Percentiles rank a stretch among this genome's conserved stretches.
These are phyloP conservation scores for Callosobruchus maculatus DNA, from an alignment of 2,888 invertebrate genomes.

Conservation along the genomic window DNA sequence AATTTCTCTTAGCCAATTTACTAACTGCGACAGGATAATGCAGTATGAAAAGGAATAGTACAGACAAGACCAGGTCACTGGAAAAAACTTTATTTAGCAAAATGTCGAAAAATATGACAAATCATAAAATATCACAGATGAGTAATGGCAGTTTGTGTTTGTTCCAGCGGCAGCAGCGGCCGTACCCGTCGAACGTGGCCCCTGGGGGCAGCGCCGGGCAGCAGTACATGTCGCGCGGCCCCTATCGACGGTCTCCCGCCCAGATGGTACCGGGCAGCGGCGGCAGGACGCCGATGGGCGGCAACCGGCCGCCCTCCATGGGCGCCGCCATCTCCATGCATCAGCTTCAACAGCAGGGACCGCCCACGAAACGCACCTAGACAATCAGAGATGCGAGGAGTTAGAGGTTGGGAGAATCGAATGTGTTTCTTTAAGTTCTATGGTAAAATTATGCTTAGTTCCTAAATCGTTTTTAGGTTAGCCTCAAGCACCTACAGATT, in stretches of 20 bases:
- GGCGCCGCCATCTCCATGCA: constrained; percentile 24
- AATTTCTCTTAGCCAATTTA: too few species aligned
- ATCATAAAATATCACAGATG: constrained; percentile 5
- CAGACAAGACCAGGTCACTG: background rate
- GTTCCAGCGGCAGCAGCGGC: background rate
- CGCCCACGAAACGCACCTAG: constrained; percentile 5
- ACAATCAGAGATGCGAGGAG: background rate
- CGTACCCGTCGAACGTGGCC: background rate
- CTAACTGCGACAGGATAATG: too few species aligned
- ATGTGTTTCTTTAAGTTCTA: background rate
- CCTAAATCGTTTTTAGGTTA: background rate
- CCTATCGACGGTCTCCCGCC: constrained; percentile 26
- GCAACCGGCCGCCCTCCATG: background rate
- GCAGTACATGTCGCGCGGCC: constrained; percentile 13
- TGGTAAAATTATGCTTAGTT: background rate
- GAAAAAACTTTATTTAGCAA: background rate
- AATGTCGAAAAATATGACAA: constrained; percentile 12
- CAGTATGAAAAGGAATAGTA: background rate
- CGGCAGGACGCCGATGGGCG: background rate
- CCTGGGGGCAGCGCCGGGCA: background rate
- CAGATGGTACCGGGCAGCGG: constrained; percentile 24
- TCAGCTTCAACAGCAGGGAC: constrained; percentile 10
- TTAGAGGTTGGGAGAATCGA: background rate
- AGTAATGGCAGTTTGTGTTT: background rate
- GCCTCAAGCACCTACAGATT: background rate